These are phyloP conservation scores for Sebastes variabilis DNA, from an alignment of 2,797 vertebrate genomes.

Conservation along the genomic window DNA sequence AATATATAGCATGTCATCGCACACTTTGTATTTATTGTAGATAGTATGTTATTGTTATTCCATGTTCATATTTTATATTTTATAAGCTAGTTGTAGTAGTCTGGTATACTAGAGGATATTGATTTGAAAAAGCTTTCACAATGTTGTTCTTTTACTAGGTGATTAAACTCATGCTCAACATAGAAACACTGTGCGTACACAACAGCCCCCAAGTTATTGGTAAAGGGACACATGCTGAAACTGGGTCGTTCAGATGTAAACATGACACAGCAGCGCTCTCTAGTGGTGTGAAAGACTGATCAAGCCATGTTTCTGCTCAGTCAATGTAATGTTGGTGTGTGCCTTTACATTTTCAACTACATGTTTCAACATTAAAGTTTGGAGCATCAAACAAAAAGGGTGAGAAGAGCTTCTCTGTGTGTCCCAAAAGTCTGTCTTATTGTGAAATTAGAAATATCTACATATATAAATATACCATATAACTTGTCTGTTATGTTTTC, in stretches of 20 bases:
- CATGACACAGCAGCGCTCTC: constrained; percentile 47
- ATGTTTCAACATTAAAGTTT: not conserved
- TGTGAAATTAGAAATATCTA: not conserved
- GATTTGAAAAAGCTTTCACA: not conserved
- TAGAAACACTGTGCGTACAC: not conserved
- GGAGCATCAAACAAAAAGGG: not conserved
- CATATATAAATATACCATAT: not conserved
- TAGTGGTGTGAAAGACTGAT: constrained; percentile 19
- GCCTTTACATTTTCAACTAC: not conserved
- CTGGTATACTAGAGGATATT: not conserved
- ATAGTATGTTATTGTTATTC: too few relatives aligned
- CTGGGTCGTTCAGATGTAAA: not conserved
- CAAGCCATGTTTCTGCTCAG: not conserved
- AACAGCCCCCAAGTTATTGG: not conserved
- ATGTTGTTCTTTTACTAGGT: not conserved
- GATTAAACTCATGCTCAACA: not conserved
- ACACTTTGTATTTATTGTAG: too few relatives aligned
- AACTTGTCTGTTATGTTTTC: not conserved
- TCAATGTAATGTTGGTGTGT: not conserved
- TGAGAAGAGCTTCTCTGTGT: not conserved
- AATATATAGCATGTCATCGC: too few relatives aligned
- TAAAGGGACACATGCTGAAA: not conserved
- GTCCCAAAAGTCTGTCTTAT: not conserved
- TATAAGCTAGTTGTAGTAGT: too few relatives aligned
- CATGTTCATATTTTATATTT: too few relatives aligned